Base-by-base conservation (phyloP, 2,113 vertebrate species). In the Macheiramphus alcinus region DNA sequence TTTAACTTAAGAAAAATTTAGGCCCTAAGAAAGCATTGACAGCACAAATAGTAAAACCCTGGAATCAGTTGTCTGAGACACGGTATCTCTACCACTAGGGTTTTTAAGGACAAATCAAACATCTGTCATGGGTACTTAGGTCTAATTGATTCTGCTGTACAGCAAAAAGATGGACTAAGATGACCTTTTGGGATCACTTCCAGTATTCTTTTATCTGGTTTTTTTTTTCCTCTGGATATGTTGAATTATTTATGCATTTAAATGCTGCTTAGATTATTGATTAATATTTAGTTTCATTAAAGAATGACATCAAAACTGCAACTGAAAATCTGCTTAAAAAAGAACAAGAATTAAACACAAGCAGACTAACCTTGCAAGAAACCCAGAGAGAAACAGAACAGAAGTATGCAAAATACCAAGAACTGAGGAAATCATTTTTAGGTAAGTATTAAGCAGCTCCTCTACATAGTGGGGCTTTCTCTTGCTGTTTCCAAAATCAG, bases 71-170 rank as follows among this genome's bases (percentile, higher is more conserved):
- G 32, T 70, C 55, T 81, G 76, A 79, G 61, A 67, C 15, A 7
- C 20, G 45, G 11, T 23, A 52, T 86, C 68, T 81, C 72, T 89
- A 6, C 48, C 53, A 52, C 61, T 32, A 27, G 80, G 78, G 73
- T 8, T 94, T 95, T 91, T 95, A 81, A 95, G 96, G 93, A 89
- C 87, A 91, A 87, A 63, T 63, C 80, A 96, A 91, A 91, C 89
- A 96, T 96, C 87, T 96, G 89, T 79, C 75, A 21, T 63, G 87
- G 56, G 78, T 91, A 53, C 84, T 97, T 95, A 89, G 34, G 70
- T 85, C 80, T 91, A 68, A 95, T 85, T 91, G 52, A 58, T 90
- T 75, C 84, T 90, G 68, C 68, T 89, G 62, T 56, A 72, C 38
- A 91, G 70, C 80, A 87, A 71, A 83, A 50, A 80, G 73, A 52